Conservation (phyloP, 2,113 vertebrate genomes). For the Trochalopteron elliotii region DNA sequence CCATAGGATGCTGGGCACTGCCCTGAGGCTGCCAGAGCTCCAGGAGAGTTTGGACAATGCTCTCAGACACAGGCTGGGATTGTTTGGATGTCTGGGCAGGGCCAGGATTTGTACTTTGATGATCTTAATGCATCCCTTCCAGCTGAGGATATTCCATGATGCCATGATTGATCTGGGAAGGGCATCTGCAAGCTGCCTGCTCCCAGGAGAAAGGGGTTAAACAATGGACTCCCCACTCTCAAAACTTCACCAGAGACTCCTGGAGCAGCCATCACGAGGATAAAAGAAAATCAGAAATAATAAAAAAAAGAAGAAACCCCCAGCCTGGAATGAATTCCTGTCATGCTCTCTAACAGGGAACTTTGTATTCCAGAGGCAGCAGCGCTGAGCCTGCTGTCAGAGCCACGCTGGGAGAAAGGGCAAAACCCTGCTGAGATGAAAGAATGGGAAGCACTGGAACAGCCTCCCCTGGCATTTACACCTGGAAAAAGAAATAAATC, state of each 20-base stretch:
- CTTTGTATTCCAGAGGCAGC: slow-evolving; percentile 53
- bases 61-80: not conserved
- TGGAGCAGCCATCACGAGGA: not conserved
- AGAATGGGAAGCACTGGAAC: slow-evolving; percentile 29
- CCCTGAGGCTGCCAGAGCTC: not conserved
- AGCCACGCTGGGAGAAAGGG: slow-evolving; percentile 63
- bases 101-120: not conserved
- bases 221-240: not conserved
- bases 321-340: slow-evolving; percentile 33
- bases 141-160: not conserved
- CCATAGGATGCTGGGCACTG: not conserved
- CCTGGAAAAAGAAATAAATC: slow-evolving; percentile 27
- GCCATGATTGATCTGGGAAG: not conserved
- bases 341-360: slow-evolving; percentile 19
- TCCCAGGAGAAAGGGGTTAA: not conserved
- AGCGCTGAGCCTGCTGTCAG: slow-evolving; percentile 45
- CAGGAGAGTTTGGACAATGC: rapidly evolving
- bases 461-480: slow-evolving; percentile 63
- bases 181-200: not conserved
- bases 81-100: not conserved
- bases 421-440: slow-evolving; percentile 66
- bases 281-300: not conserved
- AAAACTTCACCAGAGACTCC: not conserved
- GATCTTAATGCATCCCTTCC: rapidly evolving
- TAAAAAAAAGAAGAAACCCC: rapidly evolving